Conservation (phyloP, 2,888 invertebrate genomes). For the Zonitis immaculata region DNA sequence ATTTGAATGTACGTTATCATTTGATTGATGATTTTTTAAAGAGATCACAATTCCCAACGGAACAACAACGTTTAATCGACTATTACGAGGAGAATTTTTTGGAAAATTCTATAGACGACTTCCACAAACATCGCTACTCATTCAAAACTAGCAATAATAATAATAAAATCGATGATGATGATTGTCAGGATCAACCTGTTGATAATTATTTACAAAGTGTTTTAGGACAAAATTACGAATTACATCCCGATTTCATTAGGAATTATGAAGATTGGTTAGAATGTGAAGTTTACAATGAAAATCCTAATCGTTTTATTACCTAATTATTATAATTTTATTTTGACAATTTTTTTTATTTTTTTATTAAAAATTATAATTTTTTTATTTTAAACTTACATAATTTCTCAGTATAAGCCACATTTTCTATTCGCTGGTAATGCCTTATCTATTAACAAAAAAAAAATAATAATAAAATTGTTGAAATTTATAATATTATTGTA, state of each 20-base stretch:
- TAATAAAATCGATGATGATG: background rate
- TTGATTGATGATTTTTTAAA: slow-evolving; percentile 9
- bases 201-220: background rate
- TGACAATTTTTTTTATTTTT: background rate
- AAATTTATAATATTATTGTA: too few relatives aligned
- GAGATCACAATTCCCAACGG: background rate
- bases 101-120: background rate
- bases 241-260: background rate
- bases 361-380: background rate
- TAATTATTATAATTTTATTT: background rate
- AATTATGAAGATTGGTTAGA: background rate
- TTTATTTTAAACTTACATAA: background rate
- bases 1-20: slow-evolving; percentile 7
- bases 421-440: too few relatives aligned
- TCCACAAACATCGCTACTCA: background rate
- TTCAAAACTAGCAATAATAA: background rate
- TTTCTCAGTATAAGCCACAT: too few relatives aligned
- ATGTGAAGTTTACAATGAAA: background rate
- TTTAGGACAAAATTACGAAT: background rate
- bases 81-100: background rate
- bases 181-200: slow-evolving; percentile 4
- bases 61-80: too few relatives aligned
- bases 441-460: too few relatives aligned
- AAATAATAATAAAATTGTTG: too few relatives aligned
- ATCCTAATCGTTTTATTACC: background rate